phyloP scores from a whole-genome alignment of 1,140 invertebrate species.

The Hydropsyche tenuis region DNA sequence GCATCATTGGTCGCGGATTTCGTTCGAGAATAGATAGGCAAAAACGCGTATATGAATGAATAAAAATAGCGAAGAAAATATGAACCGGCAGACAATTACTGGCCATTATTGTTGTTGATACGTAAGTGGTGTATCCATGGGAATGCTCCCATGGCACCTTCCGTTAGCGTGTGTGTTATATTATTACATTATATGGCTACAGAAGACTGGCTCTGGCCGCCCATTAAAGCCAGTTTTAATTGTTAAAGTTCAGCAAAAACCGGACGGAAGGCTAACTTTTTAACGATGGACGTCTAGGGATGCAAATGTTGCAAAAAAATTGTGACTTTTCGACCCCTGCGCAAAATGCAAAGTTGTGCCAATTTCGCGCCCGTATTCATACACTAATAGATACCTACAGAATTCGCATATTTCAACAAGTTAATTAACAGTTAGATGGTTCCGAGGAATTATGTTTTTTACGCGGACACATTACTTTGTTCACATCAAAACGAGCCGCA shows the following conservation, averaged over 20 bases:
- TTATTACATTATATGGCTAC: neutral
- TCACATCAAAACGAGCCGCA: conserved; percentile 11
- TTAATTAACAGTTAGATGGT: too few species aligned
- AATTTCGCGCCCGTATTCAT: too few species aligned
- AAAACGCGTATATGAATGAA: neutral
- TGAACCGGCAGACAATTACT: conserved; percentile 36
- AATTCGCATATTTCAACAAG: too few species aligned
- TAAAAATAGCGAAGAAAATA: conserved; percentile 32
- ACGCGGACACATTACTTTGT: neutral
- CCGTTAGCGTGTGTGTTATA: conserved; percentile 28
- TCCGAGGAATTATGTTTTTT: too few species aligned
- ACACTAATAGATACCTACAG: too few species aligned
- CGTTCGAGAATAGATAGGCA: too few species aligned
- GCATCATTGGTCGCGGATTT: conserved; percentile 31
- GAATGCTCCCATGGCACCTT: conserved; percentile 37
- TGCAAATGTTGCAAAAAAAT: conserved; percentile 3
- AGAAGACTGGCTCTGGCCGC: conserved; percentile 12
- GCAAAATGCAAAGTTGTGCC: too few species aligned
- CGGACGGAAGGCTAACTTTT: conserved; percentile 33
- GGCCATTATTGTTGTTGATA: conserved; percentile 8
- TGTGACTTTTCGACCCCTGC: neutral
- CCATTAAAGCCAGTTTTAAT: conserved; percentile 34
- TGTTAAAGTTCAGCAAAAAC: conserved; percentile 40
- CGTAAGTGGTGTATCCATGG: conserved; percentile 5
- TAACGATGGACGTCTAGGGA: conserved; percentile 25